Conservation (phyloP, 2,888 invertebrate genomes). For the Hirtodrosophila histrioides region DNA sequence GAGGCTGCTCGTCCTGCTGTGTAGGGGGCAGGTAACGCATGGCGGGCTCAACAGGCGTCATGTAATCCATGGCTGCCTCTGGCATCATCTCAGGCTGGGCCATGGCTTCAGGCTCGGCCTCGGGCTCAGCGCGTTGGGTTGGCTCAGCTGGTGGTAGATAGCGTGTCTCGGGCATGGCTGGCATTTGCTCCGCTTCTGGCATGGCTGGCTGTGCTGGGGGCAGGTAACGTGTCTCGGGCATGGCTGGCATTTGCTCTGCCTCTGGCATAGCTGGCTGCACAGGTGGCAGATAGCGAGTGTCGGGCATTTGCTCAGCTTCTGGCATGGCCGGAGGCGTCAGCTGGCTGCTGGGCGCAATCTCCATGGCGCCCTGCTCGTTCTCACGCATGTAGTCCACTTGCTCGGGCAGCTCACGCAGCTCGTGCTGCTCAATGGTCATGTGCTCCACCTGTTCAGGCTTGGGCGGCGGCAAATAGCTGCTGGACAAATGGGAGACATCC, state of each 20-base stretch:
- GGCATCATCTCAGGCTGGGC: constrained; percentile 50
- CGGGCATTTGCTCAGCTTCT: constrained; percentile 40
- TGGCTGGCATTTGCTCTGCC: constrained; percentile 24
- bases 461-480: constrained; percentile 69
- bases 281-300: constrained; percentile 63
- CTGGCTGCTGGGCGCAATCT: constrained; percentile 58
- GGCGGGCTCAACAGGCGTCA: constrained; percentile 23
- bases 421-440: constrained; percentile 75
- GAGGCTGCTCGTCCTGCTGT: constrained; percentile 32
- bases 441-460: constrained; percentile 65
- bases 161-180: constrained; percentile 17
- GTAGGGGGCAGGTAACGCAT: constrained; percentile 59
- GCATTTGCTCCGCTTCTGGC: constrained; percentile 22
- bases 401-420: constrained; percentile 75
- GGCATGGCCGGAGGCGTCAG: constrained; percentile 60
- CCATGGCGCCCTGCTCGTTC: constrained; percentile 54
- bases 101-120: constrained; percentile 33
- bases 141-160: constrained; percentile 40
- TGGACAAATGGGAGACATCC: constrained; percentile 74
- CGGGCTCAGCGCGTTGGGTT: constrained; percentile 16
- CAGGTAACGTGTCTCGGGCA: constrained; percentile 50
- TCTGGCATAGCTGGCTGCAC: constrained; percentile 11
- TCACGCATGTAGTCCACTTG: constrained; percentile 72
- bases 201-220: constrained; percentile 43
- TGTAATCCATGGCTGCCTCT: constrained; percentile 41